Evolutionary conservation across 2,888 invertebrate genomes (phyloP).

Genomic region (Stenodema calcarata): DNA sequence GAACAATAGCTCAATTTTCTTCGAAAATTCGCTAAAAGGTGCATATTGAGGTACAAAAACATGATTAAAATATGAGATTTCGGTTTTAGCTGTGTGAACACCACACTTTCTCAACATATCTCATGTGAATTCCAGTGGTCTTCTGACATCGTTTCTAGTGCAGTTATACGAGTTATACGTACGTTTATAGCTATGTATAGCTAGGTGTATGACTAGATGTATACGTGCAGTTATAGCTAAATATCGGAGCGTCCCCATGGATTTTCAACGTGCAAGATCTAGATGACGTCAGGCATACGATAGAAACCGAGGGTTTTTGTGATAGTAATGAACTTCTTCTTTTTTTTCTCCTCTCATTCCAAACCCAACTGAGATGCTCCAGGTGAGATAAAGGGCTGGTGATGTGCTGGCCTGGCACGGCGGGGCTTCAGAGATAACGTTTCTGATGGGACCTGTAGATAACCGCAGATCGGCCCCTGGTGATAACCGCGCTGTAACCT

Average conservation of each 20-base stretch:
- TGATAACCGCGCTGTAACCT: constrained; percentile 6
- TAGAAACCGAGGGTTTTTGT: not conserved
- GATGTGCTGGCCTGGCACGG: not conserved
- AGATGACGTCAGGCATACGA: not conserved
- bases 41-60: too few relatives aligned
- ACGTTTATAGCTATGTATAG: too few relatives aligned
- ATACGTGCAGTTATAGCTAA: too few relatives aligned
- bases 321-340: constrained; percentile 33
- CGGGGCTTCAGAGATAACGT: constrained; percentile 5
- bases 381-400: constrained; percentile 17
- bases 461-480: not conserved
- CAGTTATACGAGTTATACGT: too few relatives aligned
- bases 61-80: too few relatives aligned
- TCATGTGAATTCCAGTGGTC: too few relatives aligned
- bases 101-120: too few relatives aligned
- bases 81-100: too few relatives aligned
- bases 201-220: too few relatives aligned
- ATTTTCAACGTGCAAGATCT: not conserved
- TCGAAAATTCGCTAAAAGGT: too few relatives aligned
- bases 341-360: constrained; percentile 3
- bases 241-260: not conserved
- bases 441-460: constrained; percentile 6
- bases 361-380: constrained; percentile 15
- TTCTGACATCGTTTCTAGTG: too few relatives aligned
- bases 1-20: too few relatives aligned